Evolutionary conservation across 2,113 vertebrate species (phyloP).

Genomic region (Proteles cristata): DNA sequence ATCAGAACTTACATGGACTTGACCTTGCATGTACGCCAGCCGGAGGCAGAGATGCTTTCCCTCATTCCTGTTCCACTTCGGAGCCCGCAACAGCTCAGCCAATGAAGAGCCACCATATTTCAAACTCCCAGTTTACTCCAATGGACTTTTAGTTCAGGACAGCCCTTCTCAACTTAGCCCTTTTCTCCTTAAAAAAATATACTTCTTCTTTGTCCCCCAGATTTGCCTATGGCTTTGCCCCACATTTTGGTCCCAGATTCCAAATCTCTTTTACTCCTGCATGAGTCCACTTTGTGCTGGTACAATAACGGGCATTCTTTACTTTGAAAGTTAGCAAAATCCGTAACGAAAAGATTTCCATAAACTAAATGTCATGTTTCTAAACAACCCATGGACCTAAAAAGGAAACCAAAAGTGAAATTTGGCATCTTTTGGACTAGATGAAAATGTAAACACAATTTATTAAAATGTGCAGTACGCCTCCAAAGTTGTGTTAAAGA

Average conservation of each 20-base stretch:
- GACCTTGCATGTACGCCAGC: background rate
- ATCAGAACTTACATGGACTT: background rate
- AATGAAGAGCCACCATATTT: background rate
- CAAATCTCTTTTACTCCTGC: background rate
- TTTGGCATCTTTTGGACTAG: background rate
- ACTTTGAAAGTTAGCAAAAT: background rate
- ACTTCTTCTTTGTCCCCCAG: background rate
- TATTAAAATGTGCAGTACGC: background rate
- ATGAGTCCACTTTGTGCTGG: background rate
- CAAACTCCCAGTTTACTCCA: background rate
- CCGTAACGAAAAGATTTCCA: background rate
- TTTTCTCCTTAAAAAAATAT: background rate
- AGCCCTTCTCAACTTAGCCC: background rate
- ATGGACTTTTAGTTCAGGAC: background rate
- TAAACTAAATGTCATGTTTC: background rate
- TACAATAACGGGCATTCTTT: background rate
- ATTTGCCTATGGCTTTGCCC: background rate
- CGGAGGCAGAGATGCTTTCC: background rate
- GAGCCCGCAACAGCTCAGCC: background rate
- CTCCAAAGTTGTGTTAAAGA: background rate
- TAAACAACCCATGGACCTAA: background rate
- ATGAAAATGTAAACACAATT: constrained; percentile 13
- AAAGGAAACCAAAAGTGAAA: background rate
- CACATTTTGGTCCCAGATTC: background rate
- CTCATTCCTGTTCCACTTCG: background rate